Evolutionary conservation across 1,140 invertebrate species (phyloP).

Genomic region (Halictus rubicundus): DNA sequence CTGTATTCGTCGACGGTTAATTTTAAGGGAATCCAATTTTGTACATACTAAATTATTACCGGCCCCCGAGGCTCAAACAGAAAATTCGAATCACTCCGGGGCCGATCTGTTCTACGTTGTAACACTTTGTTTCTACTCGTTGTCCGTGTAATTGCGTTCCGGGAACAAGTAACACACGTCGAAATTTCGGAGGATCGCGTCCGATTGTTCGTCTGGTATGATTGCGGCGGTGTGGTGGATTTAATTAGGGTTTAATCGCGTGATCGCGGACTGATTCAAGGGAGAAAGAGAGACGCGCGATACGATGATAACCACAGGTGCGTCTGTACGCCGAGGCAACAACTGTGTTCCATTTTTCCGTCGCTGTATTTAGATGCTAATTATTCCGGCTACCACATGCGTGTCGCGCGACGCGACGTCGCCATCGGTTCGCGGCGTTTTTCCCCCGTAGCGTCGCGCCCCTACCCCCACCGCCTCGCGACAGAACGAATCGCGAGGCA

Average conservation of each 20-base stretch:
- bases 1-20: constrained; percentile 55
- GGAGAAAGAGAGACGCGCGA: constrained; percentile 29
- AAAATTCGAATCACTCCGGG: constrained; percentile 48
- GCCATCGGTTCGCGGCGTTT: not conserved
- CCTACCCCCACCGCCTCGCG: no score
- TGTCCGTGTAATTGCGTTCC: constrained; percentile 42
- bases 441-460: no score
- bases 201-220: constrained; percentile 59
- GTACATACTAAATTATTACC: constrained; percentile 73
- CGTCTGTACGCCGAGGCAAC: constrained; percentile 44
- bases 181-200: constrained; percentile 43
- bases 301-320: constrained; percentile 47
- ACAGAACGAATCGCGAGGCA: no score
- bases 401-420: constrained; percentile 54
- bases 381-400: constrained; percentile 33
- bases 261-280: constrained; percentile 68
- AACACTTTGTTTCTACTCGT: constrained; percentile 49
- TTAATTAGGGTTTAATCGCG: constrained; percentile 66
- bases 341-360: constrained; percentile 41
- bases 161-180: constrained; percentile 19
- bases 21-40: constrained; percentile 68
- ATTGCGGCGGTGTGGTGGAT: constrained; percentile 64
- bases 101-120: constrained; percentile 49
- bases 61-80: constrained; percentile 44
- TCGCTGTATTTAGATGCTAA: constrained; percentile 34